Base-by-base conservation (phyloP, 2,888 invertebrate genomes). In the Agapostemon virescens region DNA sequence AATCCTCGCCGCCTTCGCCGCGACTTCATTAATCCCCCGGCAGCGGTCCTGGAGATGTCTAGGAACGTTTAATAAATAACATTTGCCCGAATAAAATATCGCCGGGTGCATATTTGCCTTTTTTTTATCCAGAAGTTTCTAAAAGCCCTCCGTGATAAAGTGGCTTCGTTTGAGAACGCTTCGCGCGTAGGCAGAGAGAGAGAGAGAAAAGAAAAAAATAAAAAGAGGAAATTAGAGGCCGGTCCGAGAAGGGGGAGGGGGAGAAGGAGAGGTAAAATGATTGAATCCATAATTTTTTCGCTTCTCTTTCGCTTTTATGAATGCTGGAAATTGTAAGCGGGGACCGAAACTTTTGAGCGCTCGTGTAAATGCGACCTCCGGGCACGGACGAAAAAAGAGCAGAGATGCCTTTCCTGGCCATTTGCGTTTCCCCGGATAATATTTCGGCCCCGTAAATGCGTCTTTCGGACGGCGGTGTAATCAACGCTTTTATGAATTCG, bases 371-470 rank as follows among this genome's bases (percentile, higher is more conserved):
- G 4, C 23, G 30, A 33, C 40, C 23, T 61, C 26, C 49, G 49
- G 61, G 30, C 40, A 11, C 40, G 26, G 26, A 7, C 15, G 26
- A 36, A 36, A 36, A n/a, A 33, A 9, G 20, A 33, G 36, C 33
- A n/a, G 13, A 36, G 33, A 63, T 63, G 61, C n/a, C n/a, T 63
- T 63, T 63, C 63, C 33, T 4, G 63, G 63, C 63, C 63, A 63
- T 63, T 63, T 63, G 63, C 63, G 20, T 36, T 36, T 63, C 63
- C 23, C 64, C 64, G 64, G 64, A 40, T 66, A 66, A 66, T 66
- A 66, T 23, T 40, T 23, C 23, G 64, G 9, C 26, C 7, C 20
- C 23, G 23, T 40, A 66, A 33, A 66, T n/a, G 36, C 63, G 63
- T 63, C 63, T 63, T 63, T 63, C 11, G 63, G 63, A 63, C 36